Conservation (phyloP, 23 tunicate species). For the Oikopleura vanhoeffeni region DNA sequence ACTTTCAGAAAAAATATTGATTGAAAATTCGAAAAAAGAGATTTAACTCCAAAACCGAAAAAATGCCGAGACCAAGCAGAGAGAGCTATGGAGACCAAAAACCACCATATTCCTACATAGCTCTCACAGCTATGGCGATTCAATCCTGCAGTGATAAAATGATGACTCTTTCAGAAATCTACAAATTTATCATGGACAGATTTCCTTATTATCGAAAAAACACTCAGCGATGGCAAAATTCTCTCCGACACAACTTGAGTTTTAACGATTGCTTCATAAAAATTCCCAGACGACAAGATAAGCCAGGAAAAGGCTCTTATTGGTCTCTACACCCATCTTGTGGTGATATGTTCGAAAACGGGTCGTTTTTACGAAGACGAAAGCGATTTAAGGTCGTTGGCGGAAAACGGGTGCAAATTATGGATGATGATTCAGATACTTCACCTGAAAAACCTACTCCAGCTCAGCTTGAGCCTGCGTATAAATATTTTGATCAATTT, state of each 20-base stretch:
- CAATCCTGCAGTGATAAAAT: constrained; percentile 61
- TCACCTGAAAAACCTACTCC: not conserved
- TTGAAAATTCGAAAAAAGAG: too few species aligned
- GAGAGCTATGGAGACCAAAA: constrained; percentile 80
- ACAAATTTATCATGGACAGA: constrained; percentile 60
- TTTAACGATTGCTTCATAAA: constrained; percentile 83
- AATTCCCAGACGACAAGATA: constrained; percentile 53
- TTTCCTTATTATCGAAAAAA: constrained; percentile 83
- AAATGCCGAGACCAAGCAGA: constrained; percentile 66
- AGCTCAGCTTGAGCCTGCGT: not conserved
- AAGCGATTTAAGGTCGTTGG: constrained; percentile 46
- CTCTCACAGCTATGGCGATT: constrained; percentile 83
- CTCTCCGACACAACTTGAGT: constrained; percentile 58
- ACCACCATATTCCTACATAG: constrained; percentile 82
- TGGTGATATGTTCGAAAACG: constrained; percentile 89
- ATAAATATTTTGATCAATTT: not conserved
- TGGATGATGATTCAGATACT: not conserved
- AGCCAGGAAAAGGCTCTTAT: constrained; percentile 72
- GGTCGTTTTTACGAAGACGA: constrained; percentile 56
- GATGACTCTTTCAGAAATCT: constrained; percentile 75
- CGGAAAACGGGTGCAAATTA: constrained; percentile 11
- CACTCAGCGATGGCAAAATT: constrained; percentile 90
- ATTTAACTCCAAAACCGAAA: too few species aligned
- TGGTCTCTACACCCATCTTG: constrained; percentile 76
- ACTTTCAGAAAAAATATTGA: too few species aligned